Evolutionary conservation across 2,888 invertebrate genomes (phyloP), one percentile per base, ranked within the genome.

Genomic region (Drosophila multiciliata): DNA sequence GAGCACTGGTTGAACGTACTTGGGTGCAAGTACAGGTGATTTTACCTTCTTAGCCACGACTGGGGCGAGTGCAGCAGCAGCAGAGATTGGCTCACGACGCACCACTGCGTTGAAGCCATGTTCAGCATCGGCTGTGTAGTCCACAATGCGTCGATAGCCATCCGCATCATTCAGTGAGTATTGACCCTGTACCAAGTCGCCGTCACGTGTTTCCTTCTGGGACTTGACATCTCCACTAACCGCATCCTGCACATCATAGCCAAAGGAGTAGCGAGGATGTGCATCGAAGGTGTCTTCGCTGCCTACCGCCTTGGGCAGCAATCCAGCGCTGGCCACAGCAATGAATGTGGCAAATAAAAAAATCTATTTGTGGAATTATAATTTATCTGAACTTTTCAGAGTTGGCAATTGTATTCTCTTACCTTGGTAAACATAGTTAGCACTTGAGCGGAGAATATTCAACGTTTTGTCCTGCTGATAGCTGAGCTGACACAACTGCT

Each of bases 21-120:
- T 74, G 38, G 59, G 52, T 11, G 54, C 8, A 15, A 63, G 17
- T n/a, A 64, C 35, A 32, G 58, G 36, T 3, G 42, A 29, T 33
- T 70, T 75, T 3, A 53, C 54, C 66, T 60, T 59, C 32, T 75
- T 75, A 3, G 62, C 32, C 11, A 65, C 45, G 1, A 73, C 68
- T 17, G 69, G 70, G 6, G 77, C 60, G 12, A 85, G 73, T 23
- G 71, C 72, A 6, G 66, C 79, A 12, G 66, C 79, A 12, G 74
- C 86, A 49, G 73, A 76, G 6, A 92, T 86, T 29, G 93, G 94
- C 83, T 94, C 94, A 54, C 93, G 94, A 73, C 93, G 93, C 23
- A 94, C 94, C 48, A 94, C 93, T 62, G 94, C 94, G 73, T 93
- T 94, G 87, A 94, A 94, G 64, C 94, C 94, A 66, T 92, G 93